These are phyloP conservation scores for Aquatica leii DNA, from an alignment of 2,888 invertebrate species.

Conservation along the genomic window DNA sequence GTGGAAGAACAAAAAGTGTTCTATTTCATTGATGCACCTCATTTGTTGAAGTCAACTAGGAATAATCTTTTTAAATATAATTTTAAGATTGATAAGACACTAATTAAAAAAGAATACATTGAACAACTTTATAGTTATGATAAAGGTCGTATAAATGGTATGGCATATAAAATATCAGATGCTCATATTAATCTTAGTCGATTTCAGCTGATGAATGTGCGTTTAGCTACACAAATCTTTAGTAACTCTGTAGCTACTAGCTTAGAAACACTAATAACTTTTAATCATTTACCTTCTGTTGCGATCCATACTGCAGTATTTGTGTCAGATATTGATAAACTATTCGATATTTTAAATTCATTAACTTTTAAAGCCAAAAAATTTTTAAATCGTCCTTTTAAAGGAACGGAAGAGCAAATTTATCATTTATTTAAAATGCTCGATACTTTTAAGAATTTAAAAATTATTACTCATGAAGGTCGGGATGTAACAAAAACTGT, in stretches of 20 bases:
- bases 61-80: background rate
- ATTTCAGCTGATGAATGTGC: background rate
- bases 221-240: background rate
- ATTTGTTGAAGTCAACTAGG: constrained; percentile 3
- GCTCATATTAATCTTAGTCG: background rate
- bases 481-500: background rate
- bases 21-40: background rate
- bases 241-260: background rate
- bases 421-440: background rate
- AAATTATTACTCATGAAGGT: background rate
- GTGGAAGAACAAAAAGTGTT: constrained; percentile 1
- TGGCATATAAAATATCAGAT: background rate
- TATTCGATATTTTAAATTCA: constrained; percentile 9
- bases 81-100: background rate
- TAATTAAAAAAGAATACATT: background rate
- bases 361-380: background rate
- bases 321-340: background rate
- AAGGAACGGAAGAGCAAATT: background rate
- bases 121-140: background rate
- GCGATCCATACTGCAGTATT: background rate
- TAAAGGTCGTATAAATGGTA: background rate
- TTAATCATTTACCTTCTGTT: background rate
- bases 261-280: background rate
- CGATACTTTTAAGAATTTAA: too few relatives aligned
- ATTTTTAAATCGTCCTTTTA: background rate